Base-by-base conservation (phyloP, 2,113 vertebrate species). In the Dendropsophus ebraccatus region DNA sequence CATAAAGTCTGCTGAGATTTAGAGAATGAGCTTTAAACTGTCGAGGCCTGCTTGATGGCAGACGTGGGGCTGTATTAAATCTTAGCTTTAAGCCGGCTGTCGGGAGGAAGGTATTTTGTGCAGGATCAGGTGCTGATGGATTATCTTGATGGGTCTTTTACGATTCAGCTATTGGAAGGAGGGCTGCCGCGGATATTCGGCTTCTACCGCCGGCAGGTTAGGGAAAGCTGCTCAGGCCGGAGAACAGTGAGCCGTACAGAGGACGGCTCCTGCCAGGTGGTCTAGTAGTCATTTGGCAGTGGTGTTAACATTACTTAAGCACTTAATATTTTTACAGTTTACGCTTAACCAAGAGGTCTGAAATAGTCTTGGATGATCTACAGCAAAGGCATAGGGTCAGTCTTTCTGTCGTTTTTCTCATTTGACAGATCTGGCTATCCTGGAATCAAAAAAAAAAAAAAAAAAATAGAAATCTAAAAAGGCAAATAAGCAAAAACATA, bases 21-120 rank as follows among this genome's bases (percentile, higher is more conserved):
- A 95, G 94, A 96, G 95, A 94, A 95, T 94, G 96, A 96, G 97
- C 96, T 97, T 95, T 97, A 98, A 98, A 97, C 95, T 96, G 96
- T 96, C 94, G 95, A 94, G 90, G 92, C 94, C 94, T 95, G 93
- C 93, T 95, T 94, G 94, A 94, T 7, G 91, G 92, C 91, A 94
- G 95, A 94, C 94, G 52, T 93, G 95, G 96, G 92, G 78, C 92
- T 88, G 93, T 92, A 94, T 95, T 94, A 94, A 96, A 96, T 96
- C 96, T 97, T 95, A 95, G 96, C 95, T 94, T 95, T 94, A 95
- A 95, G 95, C 95, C 94, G 93, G 94, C 94, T 95, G 95, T 95
- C 95, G 94, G 92, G 95, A 95, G 95, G 95, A 94, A 94, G 95
- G 95, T 94, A 92, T 93, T 97, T 96, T 95, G 96, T 95, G 94